Evolutionary conservation across 2,888 invertebrate species (phyloP).

Genomic region (Opisthograptis luteolata): DNA sequence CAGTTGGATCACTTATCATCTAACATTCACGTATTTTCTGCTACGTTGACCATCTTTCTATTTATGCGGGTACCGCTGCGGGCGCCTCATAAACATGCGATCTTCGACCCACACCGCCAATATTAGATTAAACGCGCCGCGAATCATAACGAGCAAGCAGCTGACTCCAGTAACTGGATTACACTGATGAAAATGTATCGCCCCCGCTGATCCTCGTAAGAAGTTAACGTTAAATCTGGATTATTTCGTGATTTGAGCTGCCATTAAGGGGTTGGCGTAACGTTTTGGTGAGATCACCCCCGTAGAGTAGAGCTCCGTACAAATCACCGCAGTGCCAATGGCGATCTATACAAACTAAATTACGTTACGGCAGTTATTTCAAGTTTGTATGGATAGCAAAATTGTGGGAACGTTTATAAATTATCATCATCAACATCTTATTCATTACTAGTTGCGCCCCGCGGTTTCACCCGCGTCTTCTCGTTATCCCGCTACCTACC

Average conservation of each 20-base stretch:
- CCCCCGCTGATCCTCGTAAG: conserved; percentile 42
- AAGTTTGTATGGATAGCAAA: background rate
- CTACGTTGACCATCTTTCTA: background rate
- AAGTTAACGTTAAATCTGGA: conserved; percentile 35
- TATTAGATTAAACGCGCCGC: conserved; percentile 51
- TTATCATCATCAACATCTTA: no score
- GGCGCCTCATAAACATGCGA: conserved; percentile 40
- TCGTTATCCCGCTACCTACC: no score
- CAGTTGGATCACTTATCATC: background rate
- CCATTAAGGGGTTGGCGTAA: conserved; percentile 19
- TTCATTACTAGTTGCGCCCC: no score
- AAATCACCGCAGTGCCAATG: no score
- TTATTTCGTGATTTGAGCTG: conserved; percentile 32
- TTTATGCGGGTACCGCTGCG: background rate
- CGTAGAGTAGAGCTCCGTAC: background rate
- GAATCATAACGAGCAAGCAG: conserved; percentile 48
- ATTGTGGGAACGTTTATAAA: background rate
- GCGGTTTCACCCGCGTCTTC: no score
- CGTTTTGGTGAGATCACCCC: conserved; percentile 1
- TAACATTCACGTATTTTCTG: background rate
- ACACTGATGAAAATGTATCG: conserved; percentile 56
- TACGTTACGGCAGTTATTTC: background rate
- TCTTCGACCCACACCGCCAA: conserved; percentile 42
- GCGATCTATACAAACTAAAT: no score
- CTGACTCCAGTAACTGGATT: conserved; percentile 50